These are phyloP conservation scores for Aramus guarauna DNA, from an alignment of 2,113 vertebrate genomes.

Conservation along the genomic window DNA sequence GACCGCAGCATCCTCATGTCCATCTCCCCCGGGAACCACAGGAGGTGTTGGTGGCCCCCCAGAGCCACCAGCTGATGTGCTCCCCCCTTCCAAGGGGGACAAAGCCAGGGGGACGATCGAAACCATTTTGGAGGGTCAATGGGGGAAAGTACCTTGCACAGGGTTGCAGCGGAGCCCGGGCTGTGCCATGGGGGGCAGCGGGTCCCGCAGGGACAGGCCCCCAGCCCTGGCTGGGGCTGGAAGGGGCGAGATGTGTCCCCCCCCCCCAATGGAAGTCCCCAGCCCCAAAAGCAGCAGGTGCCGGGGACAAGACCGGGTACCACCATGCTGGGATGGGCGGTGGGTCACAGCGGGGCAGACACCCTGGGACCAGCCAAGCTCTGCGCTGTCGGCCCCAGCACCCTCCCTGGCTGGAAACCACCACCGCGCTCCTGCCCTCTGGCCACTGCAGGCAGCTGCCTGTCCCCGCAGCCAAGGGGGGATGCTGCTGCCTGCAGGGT, in stretches of 20 bases:
- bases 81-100: rapidly evolving
- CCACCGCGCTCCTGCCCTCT: background rate
- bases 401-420: background rate
- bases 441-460: background rate
- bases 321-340: rapidly evolving
- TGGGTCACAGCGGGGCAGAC: background rate
- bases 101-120: background rate
- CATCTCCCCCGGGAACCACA: background rate
- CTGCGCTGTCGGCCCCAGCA: too few species aligned
- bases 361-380: background rate
- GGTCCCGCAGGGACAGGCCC: background rate
- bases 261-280: rapidly evolving
- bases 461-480: rapidly evolving
- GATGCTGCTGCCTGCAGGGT: background rate
- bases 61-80: rapidly evolving
- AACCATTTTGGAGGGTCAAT: background rate
- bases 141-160: background rate
- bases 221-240: rapidly evolving
- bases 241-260: rapidly evolving
- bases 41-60: background rate
- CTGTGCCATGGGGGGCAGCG: background rate
- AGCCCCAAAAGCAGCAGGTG: background rate
- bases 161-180: background rate
- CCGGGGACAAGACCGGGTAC: background rate
- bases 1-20: background rate